phyloP scores from a whole-genome alignment of 2,797 vertebrate species.

The Remorina albescens region DNA sequence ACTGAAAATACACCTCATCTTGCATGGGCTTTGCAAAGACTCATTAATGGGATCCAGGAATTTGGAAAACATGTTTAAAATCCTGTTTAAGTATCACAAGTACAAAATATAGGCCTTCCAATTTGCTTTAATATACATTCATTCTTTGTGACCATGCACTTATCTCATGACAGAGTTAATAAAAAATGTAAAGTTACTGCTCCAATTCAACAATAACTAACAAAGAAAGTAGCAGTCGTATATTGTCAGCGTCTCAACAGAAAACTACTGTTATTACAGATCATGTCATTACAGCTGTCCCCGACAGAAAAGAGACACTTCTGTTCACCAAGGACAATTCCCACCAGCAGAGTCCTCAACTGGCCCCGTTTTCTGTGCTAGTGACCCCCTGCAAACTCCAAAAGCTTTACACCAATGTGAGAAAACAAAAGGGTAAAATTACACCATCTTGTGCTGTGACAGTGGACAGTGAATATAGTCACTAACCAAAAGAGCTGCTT shows the following conservation, averaged over 20 bases:
- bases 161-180: constrained; percentile 2
- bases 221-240: constrained; percentile 9
- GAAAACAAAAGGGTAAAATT: constrained; percentile 70
- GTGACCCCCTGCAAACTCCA: constrained; percentile 41
- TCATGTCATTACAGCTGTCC: constrained; percentile 54
- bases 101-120: constrained; percentile 1
- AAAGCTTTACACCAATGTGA: constrained; percentile 50
- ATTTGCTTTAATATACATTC: constrained; percentile 6
- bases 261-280: constrained; percentile 56
- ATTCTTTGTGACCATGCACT: background rate
- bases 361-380: constrained; percentile 44
- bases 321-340: constrained; percentile 45
- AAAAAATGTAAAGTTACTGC: constrained; percentile 8
- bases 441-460: constrained; percentile 54
- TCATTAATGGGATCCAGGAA: background rate
- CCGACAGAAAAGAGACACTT: constrained; percentile 48
- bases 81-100: background rate
- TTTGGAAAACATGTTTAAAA: background rate
- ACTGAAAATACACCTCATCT: constrained; percentile 35
- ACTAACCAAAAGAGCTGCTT: constrained; percentile 12
- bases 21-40: constrained; percentile 15
- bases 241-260: constrained; percentile 38
- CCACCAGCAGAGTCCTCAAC: constrained; percentile 56
- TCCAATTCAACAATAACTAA: constrained; percentile 17
- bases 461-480: constrained; percentile 45